phyloP scores from a whole-genome alignment of 30 jellyfish, hydroid and myxozoan species.

The Morbakka virulenta region DNA sequence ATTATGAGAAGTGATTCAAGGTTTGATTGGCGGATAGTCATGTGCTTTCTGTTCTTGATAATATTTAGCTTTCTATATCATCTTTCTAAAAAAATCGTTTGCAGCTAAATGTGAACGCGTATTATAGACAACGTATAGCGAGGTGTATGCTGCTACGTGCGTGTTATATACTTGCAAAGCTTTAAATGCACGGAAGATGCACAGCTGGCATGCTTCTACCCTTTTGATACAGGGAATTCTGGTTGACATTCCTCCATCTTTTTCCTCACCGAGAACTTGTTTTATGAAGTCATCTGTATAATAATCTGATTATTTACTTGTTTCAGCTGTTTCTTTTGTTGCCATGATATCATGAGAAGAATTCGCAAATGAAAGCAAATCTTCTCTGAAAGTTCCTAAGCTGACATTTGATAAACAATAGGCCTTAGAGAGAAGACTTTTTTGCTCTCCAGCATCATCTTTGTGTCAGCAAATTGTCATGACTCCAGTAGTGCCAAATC shows the following conservation, averaged over 20 bases:
- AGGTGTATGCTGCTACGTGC: neutral
- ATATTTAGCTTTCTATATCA: conserved; percentile 1
- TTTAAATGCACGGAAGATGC: neutral
- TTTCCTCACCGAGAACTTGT: neutral
- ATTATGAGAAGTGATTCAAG: conserved; percentile 5
- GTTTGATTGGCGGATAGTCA: conserved; percentile 2
- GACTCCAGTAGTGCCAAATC: conserved; percentile 18
- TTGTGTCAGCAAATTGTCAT: conserved; percentile 16
- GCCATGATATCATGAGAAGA: conserved; percentile 2
- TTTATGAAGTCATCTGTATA: neutral
- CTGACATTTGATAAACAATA: neutral
- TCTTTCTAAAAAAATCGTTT: neutral
- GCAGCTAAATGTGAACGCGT: neutral
- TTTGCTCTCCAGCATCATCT: conserved; percentile 26
- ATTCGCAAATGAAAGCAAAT: conserved; percentile 4
- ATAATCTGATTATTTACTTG: neutral
- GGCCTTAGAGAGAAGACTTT: neutral
- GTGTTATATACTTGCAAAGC: neutral
- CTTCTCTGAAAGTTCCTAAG: conserved; percentile 8
- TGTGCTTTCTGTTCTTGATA: neutral
- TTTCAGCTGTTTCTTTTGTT: neutral
- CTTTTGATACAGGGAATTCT: neutral
- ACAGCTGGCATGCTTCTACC: neutral
- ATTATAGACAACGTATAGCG: neutral
- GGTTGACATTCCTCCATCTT: neutral